Evolutionary conservation across 2,888 invertebrate species (phyloP).

Genomic region (Drosophila infuscata): DNA sequence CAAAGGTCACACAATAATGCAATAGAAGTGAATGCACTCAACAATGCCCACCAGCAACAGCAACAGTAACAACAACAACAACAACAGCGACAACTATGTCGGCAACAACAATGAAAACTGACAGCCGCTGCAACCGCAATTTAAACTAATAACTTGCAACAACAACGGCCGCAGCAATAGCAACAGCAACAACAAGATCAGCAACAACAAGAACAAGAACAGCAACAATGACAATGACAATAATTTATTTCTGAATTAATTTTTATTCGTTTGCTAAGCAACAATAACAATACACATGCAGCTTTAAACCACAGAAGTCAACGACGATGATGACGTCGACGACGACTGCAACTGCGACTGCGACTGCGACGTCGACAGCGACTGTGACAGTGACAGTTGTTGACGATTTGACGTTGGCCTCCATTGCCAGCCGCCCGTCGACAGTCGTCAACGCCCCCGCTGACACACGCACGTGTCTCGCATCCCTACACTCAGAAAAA

Average conservation of each 20-base stretch:
- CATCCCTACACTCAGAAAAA: neutral
- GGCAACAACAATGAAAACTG: conserved; percentile 67
- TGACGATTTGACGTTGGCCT: conserved; percentile 64
- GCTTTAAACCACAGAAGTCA: conserved; percentile 43
- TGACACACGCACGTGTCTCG: conserved; percentile 28
- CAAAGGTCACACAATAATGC: conserved; percentile 77
- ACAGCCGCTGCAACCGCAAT: conserved; percentile 74
- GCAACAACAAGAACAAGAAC: conserved; percentile 30
- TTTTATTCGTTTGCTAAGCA: conserved; percentile 75
- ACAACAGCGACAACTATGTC: conserved; percentile 46
- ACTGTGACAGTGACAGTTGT: conserved; percentile 72
- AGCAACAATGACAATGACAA: conserved; percentile 74
- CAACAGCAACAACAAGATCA: conserved; percentile 26
- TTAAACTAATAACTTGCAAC: conserved; percentile 77
- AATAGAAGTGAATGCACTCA: conserved; percentile 80
- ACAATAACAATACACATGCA: conserved; percentile 50
- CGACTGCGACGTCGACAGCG: conserved; percentile 22
- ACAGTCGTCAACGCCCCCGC: conserved; percentile 60
- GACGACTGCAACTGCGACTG: neutral
- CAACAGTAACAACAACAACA: conserved; percentile 15
- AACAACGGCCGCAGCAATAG: conserved; percentile 37
- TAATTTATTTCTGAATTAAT: conserved; percentile 80
- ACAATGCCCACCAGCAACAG: conserved; percentile 29
- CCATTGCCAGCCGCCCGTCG: conserved; percentile 58
- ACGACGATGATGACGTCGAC: conserved; percentile 1